Percentiles rank a stretch among this genome's conserved stretches.
These are phyloP conservation scores for Percina caprodes DNA, from an alignment of 2,113 vertebrate genomes.

Conservation along the genomic window DNA sequence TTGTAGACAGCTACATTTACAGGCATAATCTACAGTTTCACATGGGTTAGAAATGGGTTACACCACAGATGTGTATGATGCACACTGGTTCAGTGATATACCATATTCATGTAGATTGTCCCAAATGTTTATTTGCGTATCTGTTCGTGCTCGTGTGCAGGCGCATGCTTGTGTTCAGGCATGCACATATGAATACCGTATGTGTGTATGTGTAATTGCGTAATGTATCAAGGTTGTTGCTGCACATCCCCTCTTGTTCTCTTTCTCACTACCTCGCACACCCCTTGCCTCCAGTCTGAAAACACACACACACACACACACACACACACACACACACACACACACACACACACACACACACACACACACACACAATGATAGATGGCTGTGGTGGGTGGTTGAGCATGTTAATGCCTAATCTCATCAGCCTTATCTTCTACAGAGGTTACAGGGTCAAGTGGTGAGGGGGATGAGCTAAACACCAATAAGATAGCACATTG, in stretches of 20 bases:
- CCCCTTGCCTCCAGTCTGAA: constrained; percentile 38
- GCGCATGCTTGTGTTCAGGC: constrained; percentile 32
- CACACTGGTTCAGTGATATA: constrained; percentile 20
- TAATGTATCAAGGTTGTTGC: constrained; percentile 8
- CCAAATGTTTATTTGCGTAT: constrained; percentile 21
- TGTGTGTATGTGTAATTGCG: constrained; percentile 28
- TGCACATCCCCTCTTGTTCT: constrained; percentile 30
- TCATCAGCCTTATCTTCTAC: constrained; percentile 83
- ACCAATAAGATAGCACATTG: constrained; percentile 75
- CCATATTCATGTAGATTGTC: not conserved
- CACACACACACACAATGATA: constrained; percentile 70
- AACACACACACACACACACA: constrained; percentile 19
- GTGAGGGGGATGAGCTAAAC: constrained; percentile 78
- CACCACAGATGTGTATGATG: constrained; percentile 22
- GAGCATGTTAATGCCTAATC: constrained; percentile 85
- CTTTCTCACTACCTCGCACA: constrained; percentile 5
- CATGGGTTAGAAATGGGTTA: constrained; percentile 27
- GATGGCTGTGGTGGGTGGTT: constrained; percentile 78
- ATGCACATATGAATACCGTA: constrained; percentile 29
- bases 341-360: constrained; percentile 22
- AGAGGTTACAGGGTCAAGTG: constrained; percentile 81
- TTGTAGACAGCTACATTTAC: constrained; percentile 60
- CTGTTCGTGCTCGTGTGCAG: constrained; percentile 30
- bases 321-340: constrained; percentile 24
- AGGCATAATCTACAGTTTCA: constrained; percentile 61